Evolutionary conservation across 2,797 vertebrate species (phyloP).

Genomic region (Emys orbicularis): DNA sequence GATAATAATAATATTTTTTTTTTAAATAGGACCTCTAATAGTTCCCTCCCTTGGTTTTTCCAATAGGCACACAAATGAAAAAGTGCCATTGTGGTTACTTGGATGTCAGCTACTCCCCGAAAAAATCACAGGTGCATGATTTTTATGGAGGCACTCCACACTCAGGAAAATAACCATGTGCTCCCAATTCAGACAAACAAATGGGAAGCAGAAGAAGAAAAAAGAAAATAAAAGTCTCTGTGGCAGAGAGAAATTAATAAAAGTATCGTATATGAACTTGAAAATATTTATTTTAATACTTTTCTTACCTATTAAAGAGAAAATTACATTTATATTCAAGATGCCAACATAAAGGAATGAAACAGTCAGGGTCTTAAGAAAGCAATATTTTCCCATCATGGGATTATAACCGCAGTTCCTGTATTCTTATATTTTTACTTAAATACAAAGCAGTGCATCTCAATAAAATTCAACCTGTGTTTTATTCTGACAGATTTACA

Average conservation of each 20-base stretch:
- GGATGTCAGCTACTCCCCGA: not conserved
- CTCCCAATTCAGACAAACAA: not conserved
- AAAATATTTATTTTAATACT: not conserved
- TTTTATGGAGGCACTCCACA: not conserved
- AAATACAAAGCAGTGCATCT: not conserved
- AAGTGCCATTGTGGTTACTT: not conserved
- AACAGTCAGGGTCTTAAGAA: fast-evolving
- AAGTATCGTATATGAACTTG: not conserved
- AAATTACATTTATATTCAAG: not conserved
- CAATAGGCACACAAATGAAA: not conserved
- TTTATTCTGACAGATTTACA: not conserved
- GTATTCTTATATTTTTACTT: not conserved
- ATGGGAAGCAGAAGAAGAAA: not conserved
- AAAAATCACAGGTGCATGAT: not conserved
- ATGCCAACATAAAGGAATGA: not conserved
- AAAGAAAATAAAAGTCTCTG: not conserved
- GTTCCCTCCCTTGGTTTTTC: not conserved
- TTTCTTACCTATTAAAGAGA: not conserved
- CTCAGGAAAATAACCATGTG: not conserved
- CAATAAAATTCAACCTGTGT: not conserved
- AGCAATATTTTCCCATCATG: not conserved
- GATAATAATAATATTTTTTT: not conserved
- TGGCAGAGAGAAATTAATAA: not conserved
- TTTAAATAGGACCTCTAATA: not conserved
- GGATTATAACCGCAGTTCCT: not conserved